Base-by-base conservation (phyloP, 2,797 vertebrate species). In the Saxicola maurus region DNA sequence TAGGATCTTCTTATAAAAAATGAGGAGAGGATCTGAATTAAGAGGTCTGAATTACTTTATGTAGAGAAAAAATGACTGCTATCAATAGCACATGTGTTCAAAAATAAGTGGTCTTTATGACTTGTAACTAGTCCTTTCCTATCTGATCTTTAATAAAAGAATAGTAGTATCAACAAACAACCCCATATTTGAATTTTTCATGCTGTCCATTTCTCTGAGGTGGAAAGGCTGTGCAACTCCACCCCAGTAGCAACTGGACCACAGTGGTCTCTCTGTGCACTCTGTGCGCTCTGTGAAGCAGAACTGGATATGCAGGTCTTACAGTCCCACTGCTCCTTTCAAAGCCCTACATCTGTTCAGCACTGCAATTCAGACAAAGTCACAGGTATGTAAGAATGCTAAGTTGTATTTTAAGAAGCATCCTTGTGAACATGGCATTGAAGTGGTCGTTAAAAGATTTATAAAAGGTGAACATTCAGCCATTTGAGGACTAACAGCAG, bases 401-500 rank as follows among this genome's bases (percentile, higher is more conserved):
- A 46, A 77, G 33, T 23, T 85, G 4, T 13, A 37, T 38, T 89
- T 76, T 48, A 65, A 60, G 65, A 55, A 84, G 64, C 48, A 61
- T 23, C 30, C 55, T 68, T 25, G 14, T 10, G 30, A 91, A 37
- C 20, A 11, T 10, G 46, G 42, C 37, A 69, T 0, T 57, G 38
- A 85, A 48, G 65, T 11, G 38, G 55, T 61, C 74, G 52, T 73
- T 77, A 51, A 74, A 89, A 56, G n/a, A 55, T 23, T 82, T 69
- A 74, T 48, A 77, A 65, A 74, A 72, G 56, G 46, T 89, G 28
- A 90, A 94, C 94, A 93, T 18, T 76, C 46, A 93, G 90, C 89
- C 82, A 89, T 80, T 67, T 95, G 82, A 93, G 93, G 95, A 96
- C 69, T 80, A 60, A n/a, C 3, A 43, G 42, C 20, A 43, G 56